These are phyloP conservation scores for Sciurus vulgaris DNA, from an alignment of 2,797 vertebrate genomes.

Conservation along the genomic window DNA sequence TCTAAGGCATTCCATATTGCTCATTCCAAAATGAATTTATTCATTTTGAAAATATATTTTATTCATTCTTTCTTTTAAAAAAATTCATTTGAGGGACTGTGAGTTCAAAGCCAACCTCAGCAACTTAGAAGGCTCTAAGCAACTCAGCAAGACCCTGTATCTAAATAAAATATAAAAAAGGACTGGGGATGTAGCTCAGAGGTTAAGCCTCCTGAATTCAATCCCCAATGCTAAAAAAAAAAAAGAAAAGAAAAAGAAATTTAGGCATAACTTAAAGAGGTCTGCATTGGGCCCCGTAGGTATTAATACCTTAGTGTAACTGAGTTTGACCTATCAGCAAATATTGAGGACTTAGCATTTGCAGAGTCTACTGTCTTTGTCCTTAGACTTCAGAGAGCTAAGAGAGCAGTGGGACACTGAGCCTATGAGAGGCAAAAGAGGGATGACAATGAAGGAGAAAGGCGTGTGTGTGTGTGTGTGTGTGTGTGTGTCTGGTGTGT, in stretches of 20 bases:
- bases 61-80: too few relatives aligned
- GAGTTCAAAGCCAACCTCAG: too few relatives aligned
- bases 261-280: background rate
- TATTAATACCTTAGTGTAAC: background rate
- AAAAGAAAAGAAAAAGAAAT: background rate
- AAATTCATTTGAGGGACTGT: too few relatives aligned
- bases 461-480: background rate
- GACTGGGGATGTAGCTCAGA: too few relatives aligned
- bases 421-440: background rate
- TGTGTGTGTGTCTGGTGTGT: background rate
- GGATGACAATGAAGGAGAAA: background rate
- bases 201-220: too few relatives aligned
- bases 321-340: conserved; percentile 37
- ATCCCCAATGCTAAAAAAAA: too few relatives aligned
- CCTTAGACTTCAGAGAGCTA: background rate
- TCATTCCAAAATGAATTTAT: too few relatives aligned
- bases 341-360: conserved; percentile 38
- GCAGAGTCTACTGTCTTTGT: background rate
- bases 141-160: too few relatives aligned
- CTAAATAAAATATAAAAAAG: too few relatives aligned
- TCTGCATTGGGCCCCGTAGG: background rate
- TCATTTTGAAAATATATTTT: too few relatives aligned
- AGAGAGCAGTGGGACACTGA: background rate
- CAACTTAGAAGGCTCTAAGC: too few relatives aligned
- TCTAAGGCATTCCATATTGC: too few relatives aligned